These are phyloP conservation scores for Acropternis orthonyx DNA, from an alignment of 2,797 vertebrate species.

Conservation along the genomic window DNA sequence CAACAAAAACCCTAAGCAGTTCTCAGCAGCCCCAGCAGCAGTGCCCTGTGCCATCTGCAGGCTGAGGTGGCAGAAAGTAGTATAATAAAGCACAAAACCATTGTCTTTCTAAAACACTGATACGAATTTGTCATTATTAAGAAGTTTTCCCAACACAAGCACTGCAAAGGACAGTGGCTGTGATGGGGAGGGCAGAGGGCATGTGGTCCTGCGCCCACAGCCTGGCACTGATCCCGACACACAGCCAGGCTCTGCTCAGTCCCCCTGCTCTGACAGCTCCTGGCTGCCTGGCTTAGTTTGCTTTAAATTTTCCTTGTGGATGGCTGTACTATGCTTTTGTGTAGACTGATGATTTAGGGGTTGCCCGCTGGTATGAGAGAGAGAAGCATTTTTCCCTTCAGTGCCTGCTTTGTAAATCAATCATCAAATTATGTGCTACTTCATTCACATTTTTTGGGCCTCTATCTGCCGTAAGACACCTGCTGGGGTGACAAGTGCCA, in stretches of 20 bases:
- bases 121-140: background rate
- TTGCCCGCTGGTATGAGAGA: background rate
- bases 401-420: constrained; percentile 21
- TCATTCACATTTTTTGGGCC: background rate
- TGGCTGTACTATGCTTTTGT: background rate
- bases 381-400: background rate
- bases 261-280: background rate
- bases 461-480: background rate
- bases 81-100: background rate
- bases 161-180: background rate
- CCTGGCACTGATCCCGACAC: background rate
- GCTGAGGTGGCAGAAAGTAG: background rate
- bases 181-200: background rate
- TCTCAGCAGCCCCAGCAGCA: background rate
- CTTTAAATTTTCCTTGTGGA: background rate
- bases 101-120: background rate
- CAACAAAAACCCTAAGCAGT: background rate
- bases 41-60: background rate
- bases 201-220: rapidly evolving
- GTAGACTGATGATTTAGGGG: background rate
- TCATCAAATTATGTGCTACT: constrained; percentile 20
- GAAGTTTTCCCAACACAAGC: background rate
- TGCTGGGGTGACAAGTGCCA: constrained; percentile 11
- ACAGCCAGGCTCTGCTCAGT: rapidly evolving
- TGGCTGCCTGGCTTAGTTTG: background rate